Conservation (phyloP, 2,888 invertebrate species). For the Halocaridina rubra region DNA sequence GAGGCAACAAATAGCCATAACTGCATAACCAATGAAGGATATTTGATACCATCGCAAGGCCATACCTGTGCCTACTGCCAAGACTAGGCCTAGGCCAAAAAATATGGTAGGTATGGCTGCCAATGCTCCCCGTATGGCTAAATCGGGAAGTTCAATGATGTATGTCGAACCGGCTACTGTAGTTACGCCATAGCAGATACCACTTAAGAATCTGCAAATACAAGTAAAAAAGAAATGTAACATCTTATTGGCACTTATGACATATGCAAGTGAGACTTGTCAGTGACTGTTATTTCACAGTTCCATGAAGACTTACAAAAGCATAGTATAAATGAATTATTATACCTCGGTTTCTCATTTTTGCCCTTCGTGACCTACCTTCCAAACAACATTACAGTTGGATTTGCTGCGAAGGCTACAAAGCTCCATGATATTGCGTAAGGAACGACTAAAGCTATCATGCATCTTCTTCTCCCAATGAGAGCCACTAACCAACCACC, state of each 20-base stretch:
- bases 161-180: slow-evolving; percentile 2
- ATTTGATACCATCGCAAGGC: slow-evolving; percentile 17
- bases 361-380: slow-evolving; percentile 25
- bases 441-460: slow-evolving; percentile 18
- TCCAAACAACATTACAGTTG: slow-evolving; percentile 12
- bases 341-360: too few relatives aligned
- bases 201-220: slow-evolving; percentile 32
- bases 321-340: too few relatives aligned
- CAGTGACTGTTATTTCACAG: too few relatives aligned
- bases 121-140: not conserved
- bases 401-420: not conserved
- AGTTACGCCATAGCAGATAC: slow-evolving; percentile 15
- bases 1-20: not conserved
- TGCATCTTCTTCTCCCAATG: slow-evolving; percentile 1
- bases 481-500: not conserved
- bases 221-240: too few relatives aligned
- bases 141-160: slow-evolving; percentile 14
- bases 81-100: slow-evolving; percentile 5
- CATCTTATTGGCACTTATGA: too few relatives aligned
- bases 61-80: not conserved
- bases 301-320: too few relatives aligned
- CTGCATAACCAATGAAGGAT: not conserved
- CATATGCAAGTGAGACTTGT: too few relatives aligned
- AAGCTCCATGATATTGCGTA: not conserved
- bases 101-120: slow-evolving; percentile 18